phyloP scores from a whole-genome alignment of 2,888 invertebrate species.

The Synergus laeviventris region DNA sequence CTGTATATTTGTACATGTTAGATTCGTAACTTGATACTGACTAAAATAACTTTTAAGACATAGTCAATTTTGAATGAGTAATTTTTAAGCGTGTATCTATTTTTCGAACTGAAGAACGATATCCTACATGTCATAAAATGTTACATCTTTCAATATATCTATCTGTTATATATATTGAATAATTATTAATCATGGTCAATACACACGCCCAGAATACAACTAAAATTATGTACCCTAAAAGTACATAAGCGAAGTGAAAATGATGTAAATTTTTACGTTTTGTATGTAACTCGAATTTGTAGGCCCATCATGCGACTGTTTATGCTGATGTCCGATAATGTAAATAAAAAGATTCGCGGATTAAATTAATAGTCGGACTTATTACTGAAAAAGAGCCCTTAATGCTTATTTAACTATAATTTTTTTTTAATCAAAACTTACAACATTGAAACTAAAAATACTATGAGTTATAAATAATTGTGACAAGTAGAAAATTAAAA shows the following conservation, averaged over 20 bases:
- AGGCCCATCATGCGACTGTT: slow-evolving; percentile 10
- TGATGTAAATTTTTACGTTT: slow-evolving; percentile 69
- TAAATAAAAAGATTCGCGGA: slow-evolving; percentile 20
- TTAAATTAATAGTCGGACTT: slow-evolving; percentile 7
- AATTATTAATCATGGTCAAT: neutral
- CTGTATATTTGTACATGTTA: slow-evolving; percentile 31
- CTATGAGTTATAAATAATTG: slow-evolving; percentile 45
- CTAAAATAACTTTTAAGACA: slow-evolving; percentile 16
- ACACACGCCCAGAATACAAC: neutral
- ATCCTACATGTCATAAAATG: neutral
- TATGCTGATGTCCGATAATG: slow-evolving; percentile 27
- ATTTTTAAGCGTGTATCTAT: slow-evolving; percentile 3
- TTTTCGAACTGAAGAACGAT: neutral
- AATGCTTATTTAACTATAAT: slow-evolving; percentile 36
- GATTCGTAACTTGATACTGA: slow-evolving; percentile 7
- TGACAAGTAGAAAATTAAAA: slow-evolving; percentile 45
- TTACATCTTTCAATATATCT: neutral
- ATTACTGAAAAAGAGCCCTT: slow-evolving; percentile 35
- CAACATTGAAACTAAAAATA: slow-evolving; percentile 8
- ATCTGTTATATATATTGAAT: slow-evolving; percentile 4
- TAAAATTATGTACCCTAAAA: neutral
- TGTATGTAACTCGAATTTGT: slow-evolving; percentile 53
- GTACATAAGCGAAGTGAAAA: slow-evolving; percentile 60
- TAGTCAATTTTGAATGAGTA: slow-evolving; percentile 24
- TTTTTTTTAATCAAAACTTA: slow-evolving; percentile 39